These are phyloP conservation scores for Emmelina monodactyla DNA, from an alignment of 2,888 invertebrate species.

Conservation along the genomic window DNA sequence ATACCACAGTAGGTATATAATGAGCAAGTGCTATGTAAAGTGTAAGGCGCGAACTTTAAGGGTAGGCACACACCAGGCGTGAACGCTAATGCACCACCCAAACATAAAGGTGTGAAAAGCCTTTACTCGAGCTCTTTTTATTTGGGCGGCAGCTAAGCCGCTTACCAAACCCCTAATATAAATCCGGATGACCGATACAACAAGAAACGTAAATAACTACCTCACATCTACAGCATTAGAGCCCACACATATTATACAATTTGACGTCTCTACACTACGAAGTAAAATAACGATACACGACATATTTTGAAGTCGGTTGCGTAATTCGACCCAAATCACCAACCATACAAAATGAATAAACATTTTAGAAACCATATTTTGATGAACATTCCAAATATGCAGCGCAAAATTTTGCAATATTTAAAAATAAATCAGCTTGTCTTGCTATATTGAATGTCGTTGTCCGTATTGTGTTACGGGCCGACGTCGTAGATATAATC, in stretches of 20 bases:
- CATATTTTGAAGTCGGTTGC: too few relatives aligned
- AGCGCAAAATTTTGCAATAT: constrained; percentile 15
- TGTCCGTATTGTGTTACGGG: constrained; percentile 44
- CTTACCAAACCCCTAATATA: constrained; percentile 45
- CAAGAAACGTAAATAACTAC: background rate
- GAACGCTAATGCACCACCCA: constrained; percentile 51
- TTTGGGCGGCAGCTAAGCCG: constrained; percentile 53
- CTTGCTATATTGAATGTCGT: constrained; percentile 41
- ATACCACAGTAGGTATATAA: constrained; percentile 27
- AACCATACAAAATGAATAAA: too few relatives aligned
- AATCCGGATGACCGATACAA: constrained; percentile 27
- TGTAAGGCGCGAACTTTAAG: constrained; percentile 54
- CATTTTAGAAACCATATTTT: background rate
- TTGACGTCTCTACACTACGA: background rate
- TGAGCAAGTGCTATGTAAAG: constrained; percentile 44
- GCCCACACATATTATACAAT: background rate
- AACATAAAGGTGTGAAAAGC: constrained; percentile 65
- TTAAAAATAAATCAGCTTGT: constrained; percentile 23
- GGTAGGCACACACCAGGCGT: constrained; percentile 58
- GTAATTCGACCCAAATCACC: too few relatives aligned
- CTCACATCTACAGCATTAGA: constrained; percentile 4
- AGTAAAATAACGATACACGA: too few relatives aligned
- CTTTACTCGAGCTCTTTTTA: constrained; percentile 37
- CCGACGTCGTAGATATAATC: constrained; percentile 20
- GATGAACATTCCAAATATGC: background rate